Percentiles rank a stretch among this genome's conserved stretches.
Conservation (phyloP, 2,888 invertebrate species). For the Ethmia dodecea region DNA sequence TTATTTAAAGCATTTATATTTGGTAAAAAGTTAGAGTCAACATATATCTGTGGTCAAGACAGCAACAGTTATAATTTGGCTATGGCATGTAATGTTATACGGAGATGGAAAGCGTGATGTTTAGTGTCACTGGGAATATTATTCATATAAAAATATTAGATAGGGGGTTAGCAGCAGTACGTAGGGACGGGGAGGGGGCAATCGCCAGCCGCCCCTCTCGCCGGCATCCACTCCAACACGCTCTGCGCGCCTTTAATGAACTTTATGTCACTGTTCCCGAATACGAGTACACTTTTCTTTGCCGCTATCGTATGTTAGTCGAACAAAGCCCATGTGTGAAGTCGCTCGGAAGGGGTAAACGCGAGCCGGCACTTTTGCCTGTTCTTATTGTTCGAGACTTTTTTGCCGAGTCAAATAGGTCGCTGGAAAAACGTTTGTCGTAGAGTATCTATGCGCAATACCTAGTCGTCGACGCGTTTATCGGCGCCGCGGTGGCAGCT, state of each 20-base stretch:
- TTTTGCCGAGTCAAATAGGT: conserved; percentile 48
- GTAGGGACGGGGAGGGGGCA: conserved; percentile 28
- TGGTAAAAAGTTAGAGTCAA: no score
- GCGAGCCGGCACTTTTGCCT: conserved; percentile 48
- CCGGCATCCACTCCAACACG: conserved; percentile 67
- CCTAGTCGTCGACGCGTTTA: conserved; percentile 2
- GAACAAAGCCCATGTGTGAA: conserved; percentile 66
- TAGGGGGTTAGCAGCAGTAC: conserved; percentile 25
- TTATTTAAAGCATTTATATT: no score
- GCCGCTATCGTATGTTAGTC: conserved; percentile 63
- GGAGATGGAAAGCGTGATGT: conserved; percentile 1
- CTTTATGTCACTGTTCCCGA: conserved; percentile 71
- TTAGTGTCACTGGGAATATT: conserved; percentile 33
- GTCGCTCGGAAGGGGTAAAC: conserved; percentile 59
- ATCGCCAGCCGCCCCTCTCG: conserved; percentile 49
- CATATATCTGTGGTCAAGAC: no score
- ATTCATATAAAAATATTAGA: conserved; percentile 64
- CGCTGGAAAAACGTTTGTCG: conserved; percentile 28
- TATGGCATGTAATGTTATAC: no score
- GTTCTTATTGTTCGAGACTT: conserved; percentile 57
- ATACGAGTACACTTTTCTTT: conserved; percentile 74
- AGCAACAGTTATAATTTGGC: no score
- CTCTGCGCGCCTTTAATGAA: conserved; percentile 72
- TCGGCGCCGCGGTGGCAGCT: no score
- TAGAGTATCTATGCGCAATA: conserved; percentile 6